Percentiles rank a stretch among this genome's conserved stretches.
Conservation (phyloP, 2,797 vertebrate species). For the Muscicapa comitata region DNA sequence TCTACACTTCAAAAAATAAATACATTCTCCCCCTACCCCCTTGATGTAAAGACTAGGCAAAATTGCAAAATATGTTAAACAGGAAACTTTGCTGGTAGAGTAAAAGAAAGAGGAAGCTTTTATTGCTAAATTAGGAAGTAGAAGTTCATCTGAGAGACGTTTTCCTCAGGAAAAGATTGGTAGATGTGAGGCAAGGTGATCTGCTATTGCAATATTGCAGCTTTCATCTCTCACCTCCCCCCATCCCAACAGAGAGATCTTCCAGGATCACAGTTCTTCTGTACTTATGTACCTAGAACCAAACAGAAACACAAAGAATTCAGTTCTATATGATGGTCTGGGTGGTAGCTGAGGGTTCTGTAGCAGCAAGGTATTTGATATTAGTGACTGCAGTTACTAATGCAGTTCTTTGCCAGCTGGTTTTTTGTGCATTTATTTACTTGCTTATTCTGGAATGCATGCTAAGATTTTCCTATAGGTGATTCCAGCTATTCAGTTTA, state of each 20-base stretch:
- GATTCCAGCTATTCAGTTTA: not conserved
- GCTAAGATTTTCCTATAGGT: not conserved
- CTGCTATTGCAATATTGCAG: not conserved
- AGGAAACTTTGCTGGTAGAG: not conserved
- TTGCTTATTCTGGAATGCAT: not conserved
- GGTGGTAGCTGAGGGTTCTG: not conserved
- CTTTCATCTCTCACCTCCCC: not conserved
- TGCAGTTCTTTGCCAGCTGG: not conserved
- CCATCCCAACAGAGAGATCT: not conserved
- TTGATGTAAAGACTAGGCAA: not conserved
- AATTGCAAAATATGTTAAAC: slow-evolving; percentile 19
- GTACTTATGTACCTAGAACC: not conserved
- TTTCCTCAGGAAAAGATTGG: slow-evolving; percentile 40
- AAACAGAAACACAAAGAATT: not conserved
- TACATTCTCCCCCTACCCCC: no score
- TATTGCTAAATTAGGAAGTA: slow-evolving; percentile 56
- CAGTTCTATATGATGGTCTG: not conserved
- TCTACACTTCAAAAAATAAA: not conserved
- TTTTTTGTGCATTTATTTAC: not conserved
- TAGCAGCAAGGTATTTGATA: not conserved
- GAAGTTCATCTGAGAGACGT: not conserved
- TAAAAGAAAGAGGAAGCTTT: slow-evolving; percentile 29
- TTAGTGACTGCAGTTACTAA: not conserved
- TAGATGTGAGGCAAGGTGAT: slow-evolving; percentile 32
- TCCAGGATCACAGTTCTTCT: not conserved